Evolutionary conservation across 2,113 vertebrate genomes (phyloP), one percentile per base, ranked within the genome.

Genomic region (Salvelinus fontinalis): DNA sequence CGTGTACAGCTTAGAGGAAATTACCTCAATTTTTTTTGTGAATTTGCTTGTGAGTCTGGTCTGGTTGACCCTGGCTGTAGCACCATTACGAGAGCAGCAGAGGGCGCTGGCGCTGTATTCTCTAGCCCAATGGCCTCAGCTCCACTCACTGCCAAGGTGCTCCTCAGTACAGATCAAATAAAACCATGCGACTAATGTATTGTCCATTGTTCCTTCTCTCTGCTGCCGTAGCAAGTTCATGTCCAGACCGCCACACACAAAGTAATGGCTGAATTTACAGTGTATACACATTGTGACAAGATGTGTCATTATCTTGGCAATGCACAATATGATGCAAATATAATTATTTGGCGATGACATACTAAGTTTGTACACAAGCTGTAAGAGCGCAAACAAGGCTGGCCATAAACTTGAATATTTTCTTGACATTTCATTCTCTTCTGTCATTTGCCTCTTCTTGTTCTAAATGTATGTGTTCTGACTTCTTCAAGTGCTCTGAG

Each of bases 1-100:
- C 39, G 14, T 48, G 87, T 93, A 97, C 95, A 97, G 95, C 91
- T 94, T 98, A 88, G 95, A 97, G 92, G 96, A 97, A 92, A 96
- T 97, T 84, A 93, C 92, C 34, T 95, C 95, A 81, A 92, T 95
- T 87, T 95, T 97, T 94, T 96, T 93, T 95, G 95, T 93, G 93
- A 92, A 91, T 92, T 93, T 85, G 91, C 92, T 81, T 89, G 92
- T 86, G 89, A 86, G 86, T 86, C 82, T 64, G 80, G 89, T 83
- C 57, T 77, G 81, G 76, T 89, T 81, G 76, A 22, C 26, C 29
- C 84, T 86, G 80, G 88, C 89, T 93, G 94, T 93, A 86, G 87
- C 86, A 76, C 84, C 83, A 80, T 89, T 75, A 73, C 75, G 34
- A 79, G 89, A 85, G 92, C 96, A 93, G 93, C 95, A 96, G 95